These are phyloP conservation scores for Athetis lepigone DNA, from an alignment of 2,888 invertebrate genomes.

Conservation along the genomic window DNA sequence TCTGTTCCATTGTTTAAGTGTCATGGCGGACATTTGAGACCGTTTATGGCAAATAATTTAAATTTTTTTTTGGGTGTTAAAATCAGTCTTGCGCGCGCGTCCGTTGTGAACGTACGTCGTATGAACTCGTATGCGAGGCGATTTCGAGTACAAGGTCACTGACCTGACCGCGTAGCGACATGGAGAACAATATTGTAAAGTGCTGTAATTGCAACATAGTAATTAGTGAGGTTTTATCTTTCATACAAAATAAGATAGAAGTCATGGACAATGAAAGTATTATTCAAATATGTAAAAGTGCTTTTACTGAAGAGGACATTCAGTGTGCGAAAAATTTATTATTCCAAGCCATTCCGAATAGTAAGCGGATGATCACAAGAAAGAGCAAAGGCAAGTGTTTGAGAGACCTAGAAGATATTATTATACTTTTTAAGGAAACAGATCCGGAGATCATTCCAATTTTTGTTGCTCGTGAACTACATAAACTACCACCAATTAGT, in stretches of 20 bases:
- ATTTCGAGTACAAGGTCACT: too few species aligned
- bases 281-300: too few species aligned
- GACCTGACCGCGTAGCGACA: too few species aligned
- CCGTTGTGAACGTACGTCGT: too few species aligned
- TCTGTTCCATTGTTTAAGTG: slow-evolving; percentile 71
- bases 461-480: background rate
- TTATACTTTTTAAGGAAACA: background rate
- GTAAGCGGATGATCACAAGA: background rate
- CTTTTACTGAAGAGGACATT: too few species aligned
- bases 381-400: background rate
- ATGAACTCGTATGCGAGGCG: too few species aligned
- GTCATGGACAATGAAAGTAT: too few species aligned
- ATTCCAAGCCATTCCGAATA: background rate
- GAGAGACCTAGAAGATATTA: background rate
- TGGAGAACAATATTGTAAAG: too few species aligned
- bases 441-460: background rate
- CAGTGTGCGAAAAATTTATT: background rate
- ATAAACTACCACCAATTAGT: background rate
- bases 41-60: slow-evolving; percentile 39
- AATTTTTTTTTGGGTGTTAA: slow-evolving; percentile 6
- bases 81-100: slow-evolving; percentile 5
- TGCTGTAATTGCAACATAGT: too few species aligned
- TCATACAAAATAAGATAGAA: too few species aligned
- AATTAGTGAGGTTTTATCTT: too few species aligned
- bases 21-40: slow-evolving; percentile 21